Percentiles rank a stretch among this genome's conserved stretches.
These are phyloP conservation scores for Morelia viridis DNA, from an alignment of 2,797 vertebrate species.

Conservation along the genomic window DNA sequence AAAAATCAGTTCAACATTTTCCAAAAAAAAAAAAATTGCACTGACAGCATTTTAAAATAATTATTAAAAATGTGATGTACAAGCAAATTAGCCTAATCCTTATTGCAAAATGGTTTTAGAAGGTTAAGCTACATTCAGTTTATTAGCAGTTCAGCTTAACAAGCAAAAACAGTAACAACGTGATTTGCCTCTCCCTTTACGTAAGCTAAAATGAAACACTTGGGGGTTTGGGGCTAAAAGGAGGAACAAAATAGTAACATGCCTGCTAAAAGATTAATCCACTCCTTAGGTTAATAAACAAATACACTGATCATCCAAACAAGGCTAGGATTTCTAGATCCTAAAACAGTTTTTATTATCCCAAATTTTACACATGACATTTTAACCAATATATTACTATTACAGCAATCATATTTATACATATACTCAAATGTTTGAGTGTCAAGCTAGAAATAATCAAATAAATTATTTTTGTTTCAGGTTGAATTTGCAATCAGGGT, in stretches of 20 bases:
- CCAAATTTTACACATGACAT: background rate
- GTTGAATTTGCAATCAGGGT: background rate
- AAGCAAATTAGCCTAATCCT: background rate
- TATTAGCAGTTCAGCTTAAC: background rate
- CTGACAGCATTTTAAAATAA: background rate
- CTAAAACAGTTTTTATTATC: background rate
- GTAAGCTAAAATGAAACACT: too few relatives aligned
- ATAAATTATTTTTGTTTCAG: background rate
- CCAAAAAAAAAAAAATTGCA: too few relatives aligned
- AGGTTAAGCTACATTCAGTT: background rate
- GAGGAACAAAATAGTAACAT: background rate
- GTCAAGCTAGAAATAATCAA: background rate
- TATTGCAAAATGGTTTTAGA: background rate
- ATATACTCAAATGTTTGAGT: background rate
- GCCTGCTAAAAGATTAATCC: background rate
- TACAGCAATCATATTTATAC: background rate
- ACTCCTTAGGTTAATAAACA: fast-evolving
- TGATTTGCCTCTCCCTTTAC: too few relatives aligned
- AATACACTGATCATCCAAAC: background rate
- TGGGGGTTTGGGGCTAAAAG: too few relatives aligned
- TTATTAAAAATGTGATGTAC: too few relatives aligned
- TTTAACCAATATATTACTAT: background rate
- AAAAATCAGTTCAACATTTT: too few relatives aligned
- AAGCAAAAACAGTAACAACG: background rate
- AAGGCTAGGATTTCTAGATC: background rate